These are phyloP conservation scores for Zophobas atratus DNA, from an alignment of 1,140 invertebrate genomes.

Conservation along the genomic window DNA sequence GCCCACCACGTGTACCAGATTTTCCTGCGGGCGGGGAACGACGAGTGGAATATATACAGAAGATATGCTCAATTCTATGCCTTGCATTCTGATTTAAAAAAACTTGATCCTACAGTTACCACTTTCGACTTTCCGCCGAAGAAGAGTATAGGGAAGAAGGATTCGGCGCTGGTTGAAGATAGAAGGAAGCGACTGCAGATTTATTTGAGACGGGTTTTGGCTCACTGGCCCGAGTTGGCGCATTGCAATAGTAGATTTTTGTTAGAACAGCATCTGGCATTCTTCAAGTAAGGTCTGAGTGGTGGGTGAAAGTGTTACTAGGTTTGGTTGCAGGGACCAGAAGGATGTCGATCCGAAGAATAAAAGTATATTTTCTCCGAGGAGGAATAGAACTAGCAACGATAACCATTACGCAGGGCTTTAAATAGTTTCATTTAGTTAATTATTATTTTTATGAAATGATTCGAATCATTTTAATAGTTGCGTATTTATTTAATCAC, in stretches of 20 bases:
- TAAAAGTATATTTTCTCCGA: conserved; percentile 59
- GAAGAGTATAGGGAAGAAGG: conserved; percentile 92
- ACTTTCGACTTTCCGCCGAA: conserved; percentile 95
- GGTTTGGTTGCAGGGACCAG: conserved; percentile 59
- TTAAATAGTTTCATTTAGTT: conserved; percentile 52
- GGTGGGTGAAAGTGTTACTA: conserved; percentile 23
- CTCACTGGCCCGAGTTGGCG: conserved; percentile 80
- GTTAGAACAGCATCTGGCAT: conserved; percentile 82
- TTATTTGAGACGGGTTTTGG: conserved; percentile 85
- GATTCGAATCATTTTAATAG: not conserved
- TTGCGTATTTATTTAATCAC: not conserved
- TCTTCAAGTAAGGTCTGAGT: conserved; percentile 80
- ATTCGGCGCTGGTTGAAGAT: conserved; percentile 85
- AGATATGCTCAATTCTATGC: conserved; percentile 92
- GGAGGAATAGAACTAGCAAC: conserved; percentile 54
- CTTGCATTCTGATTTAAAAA: conserved; percentile 86
- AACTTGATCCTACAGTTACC: conserved; percentile 82
- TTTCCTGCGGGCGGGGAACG: conserved; percentile 87
- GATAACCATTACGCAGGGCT: conserved; percentile 64
- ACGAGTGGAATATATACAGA: conserved; percentile 95
- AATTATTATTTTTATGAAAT: not conserved
- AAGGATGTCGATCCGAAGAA: conserved; percentile 60
- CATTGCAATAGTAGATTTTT: conserved; percentile 79
- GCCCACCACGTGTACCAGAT: conserved; percentile 92
- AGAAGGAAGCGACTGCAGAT: conserved; percentile 82